These are phyloP conservation scores for Drosophila yakuba DNA, from an alignment of 1,140 invertebrate species.

Conservation along the genomic window DNA sequence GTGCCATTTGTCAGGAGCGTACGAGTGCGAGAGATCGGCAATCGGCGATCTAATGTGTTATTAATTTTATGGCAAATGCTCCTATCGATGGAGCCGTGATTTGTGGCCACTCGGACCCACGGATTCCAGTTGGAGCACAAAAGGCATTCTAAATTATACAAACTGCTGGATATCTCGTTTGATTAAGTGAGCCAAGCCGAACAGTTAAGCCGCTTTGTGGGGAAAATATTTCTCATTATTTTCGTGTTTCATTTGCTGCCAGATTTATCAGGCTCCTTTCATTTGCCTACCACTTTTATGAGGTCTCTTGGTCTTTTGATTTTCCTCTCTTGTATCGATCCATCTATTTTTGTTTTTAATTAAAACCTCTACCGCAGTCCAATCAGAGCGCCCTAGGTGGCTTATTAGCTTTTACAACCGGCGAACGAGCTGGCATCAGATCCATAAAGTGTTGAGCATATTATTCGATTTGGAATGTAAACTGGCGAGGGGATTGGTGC, in stretches of 20 bases:
- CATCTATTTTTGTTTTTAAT: constrained; percentile 70
- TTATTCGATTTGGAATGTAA: constrained; percentile 54
- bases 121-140: constrained; percentile 49
- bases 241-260: constrained; percentile 76
- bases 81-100: constrained; percentile 56
- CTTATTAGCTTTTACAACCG: constrained; percentile 82
- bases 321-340: constrained; percentile 46
- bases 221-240: constrained; percentile 81
- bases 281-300: constrained; percentile 34
- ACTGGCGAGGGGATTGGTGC: not conserved
- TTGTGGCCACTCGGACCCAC: constrained; percentile 25
- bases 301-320: constrained; percentile 22
- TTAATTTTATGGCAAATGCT: constrained; percentile 79
- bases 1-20: constrained; percentile 54
- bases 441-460: constrained; percentile 71
- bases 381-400: constrained; percentile 83
- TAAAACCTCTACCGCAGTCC: constrained; percentile 76
- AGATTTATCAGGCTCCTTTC: constrained; percentile 73
- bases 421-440: constrained; percentile 49
- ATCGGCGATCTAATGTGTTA: constrained; percentile 75
- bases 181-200: constrained; percentile 73
- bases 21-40: constrained; percentile 2
- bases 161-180: constrained; percentile 82
- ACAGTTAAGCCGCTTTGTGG: constrained; percentile 72
- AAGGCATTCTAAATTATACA: constrained; percentile 79